Conservation (phyloP, 2,113 vertebrate genomes). For the Dascyllus trimaculatus region DNA sequence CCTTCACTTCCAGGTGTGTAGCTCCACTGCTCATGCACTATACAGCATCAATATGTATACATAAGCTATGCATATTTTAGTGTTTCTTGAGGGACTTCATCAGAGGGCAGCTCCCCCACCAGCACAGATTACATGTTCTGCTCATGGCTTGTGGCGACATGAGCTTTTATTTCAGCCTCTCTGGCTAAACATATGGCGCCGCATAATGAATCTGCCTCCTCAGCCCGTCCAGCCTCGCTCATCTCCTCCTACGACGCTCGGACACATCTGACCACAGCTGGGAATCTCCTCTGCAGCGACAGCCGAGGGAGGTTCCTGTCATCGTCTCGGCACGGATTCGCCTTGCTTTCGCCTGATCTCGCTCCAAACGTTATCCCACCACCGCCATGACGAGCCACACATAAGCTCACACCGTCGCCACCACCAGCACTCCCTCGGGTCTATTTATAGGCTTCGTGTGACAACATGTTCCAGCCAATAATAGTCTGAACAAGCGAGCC, state of each 20-base stretch:
- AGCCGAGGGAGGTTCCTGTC: neutral
- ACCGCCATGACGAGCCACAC: neutral
- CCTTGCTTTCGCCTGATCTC: neutral
- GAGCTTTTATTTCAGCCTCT: neutral
- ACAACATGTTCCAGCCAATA: conserved; percentile 24
- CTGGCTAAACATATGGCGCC: conserved; percentile 2
- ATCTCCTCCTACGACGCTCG: neutral
- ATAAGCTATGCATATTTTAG: too few species aligned
- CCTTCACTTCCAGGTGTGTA: too few species aligned
- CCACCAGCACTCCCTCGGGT: conserved; percentile 21
- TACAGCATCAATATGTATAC: too few species aligned
- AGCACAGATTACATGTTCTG: neutral
- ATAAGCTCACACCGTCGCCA: conserved; percentile 3
- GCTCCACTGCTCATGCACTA: too few species aligned
- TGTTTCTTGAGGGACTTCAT: too few species aligned
- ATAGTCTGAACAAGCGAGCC: conserved; percentile 13
- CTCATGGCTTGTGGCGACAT: neutral
- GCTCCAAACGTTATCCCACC: conserved; percentile 8
- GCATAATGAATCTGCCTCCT: conserved; percentile 23
- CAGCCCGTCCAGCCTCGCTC: neutral
- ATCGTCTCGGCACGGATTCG: neutral
- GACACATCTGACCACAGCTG: conserved; percentile 32
- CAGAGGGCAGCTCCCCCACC: neutral
- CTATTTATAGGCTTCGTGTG: conserved; percentile 52
- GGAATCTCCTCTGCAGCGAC: conserved; percentile 4